These are phyloP conservation scores for Typhlichthys eigenmanni DNA, from an alignment of 2,797 vertebrate genomes.

Conservation along the genomic window DNA sequence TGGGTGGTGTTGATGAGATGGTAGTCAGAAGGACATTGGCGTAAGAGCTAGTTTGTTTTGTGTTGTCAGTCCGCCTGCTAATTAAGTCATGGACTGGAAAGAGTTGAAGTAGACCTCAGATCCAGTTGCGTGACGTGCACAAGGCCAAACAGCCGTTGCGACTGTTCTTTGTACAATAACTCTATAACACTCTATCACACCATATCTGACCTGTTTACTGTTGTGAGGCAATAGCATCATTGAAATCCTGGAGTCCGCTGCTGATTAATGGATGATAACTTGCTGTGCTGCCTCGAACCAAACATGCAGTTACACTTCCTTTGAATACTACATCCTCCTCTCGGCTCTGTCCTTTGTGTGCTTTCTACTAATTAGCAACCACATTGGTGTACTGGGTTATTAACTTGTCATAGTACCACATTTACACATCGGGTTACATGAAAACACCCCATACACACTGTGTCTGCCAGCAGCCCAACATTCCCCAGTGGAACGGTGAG, in stretches of 20 bases:
- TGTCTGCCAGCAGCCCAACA: slow-evolving; percentile 48
- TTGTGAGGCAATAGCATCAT: no score
- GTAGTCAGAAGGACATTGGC: not conserved
- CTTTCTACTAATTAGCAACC: slow-evolving; percentile 46
- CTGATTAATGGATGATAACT: no score
- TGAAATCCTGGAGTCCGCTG: no score
- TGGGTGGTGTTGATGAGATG: slow-evolving; percentile 3
- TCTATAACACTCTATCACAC: no score
- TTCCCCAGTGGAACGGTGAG: slow-evolving; percentile 49
- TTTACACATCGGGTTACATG: slow-evolving; percentile 55
- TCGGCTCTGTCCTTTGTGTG: slow-evolving; percentile 22
- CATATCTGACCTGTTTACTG: no score
- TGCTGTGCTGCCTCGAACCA: not conserved
- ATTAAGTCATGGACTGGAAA: slow-evolving; percentile 10
- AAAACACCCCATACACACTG: slow-evolving; percentile 56
- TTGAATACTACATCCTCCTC: slow-evolving; percentile 11
- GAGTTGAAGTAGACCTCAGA: not conserved
- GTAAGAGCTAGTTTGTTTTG: slow-evolving; percentile 20
- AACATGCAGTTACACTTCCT: slow-evolving; percentile 1
- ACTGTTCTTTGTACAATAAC: slow-evolving; percentile 5
- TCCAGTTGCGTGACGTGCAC: not conserved
- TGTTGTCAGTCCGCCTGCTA: no score
- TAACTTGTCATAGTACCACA: slow-evolving; percentile 43
- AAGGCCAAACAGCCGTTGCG: not conserved
- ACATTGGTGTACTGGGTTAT: slow-evolving; percentile 28